These are phyloP conservation scores for Anthophora plumipes DNA, from an alignment of 2,888 invertebrate genomes.

Conservation along the genomic window DNA sequence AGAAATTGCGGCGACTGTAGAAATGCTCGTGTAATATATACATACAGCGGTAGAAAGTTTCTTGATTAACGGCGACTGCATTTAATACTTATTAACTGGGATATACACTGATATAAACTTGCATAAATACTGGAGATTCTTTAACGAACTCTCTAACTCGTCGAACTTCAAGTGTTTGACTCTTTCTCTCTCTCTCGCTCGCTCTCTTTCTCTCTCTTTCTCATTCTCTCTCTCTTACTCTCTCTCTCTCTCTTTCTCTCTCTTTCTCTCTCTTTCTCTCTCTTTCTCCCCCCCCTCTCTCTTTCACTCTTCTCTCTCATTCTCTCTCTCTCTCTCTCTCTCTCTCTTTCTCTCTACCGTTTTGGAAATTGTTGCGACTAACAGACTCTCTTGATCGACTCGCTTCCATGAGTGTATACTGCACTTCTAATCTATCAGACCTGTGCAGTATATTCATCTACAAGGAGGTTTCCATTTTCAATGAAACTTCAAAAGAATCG, in stretches of 20 bases:
- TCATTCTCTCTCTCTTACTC: no score
- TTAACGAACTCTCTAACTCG: slow-evolving; percentile 11
- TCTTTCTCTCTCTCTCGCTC: background rate
- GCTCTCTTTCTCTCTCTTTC: no score
- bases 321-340: no score
- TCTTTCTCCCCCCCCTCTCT: no score
- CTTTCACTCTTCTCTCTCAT: no score
- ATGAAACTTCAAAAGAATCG: background rate
- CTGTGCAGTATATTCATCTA: background rate
- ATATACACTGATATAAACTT: slow-evolving; percentile 2
- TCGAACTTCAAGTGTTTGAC: slow-evolving; percentile 10
- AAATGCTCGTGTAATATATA: background rate
- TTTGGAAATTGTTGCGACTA: slow-evolving; percentile 3
- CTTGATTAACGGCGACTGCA: slow-evolving; percentile 24
- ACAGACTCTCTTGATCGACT: background rate
- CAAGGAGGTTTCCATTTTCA: background rate
- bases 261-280: no score
- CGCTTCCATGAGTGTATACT: background rate
- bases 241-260: no score
- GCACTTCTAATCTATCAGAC: background rate
- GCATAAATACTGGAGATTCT: slow-evolving; percentile 19
- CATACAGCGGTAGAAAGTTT: slow-evolving; percentile 8
- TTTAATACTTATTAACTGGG: slow-evolving; percentile 31
- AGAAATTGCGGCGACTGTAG: slow-evolving; percentile 8
- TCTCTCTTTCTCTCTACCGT: no score